These are phyloP conservation scores for Syngnathus floridae DNA, from an alignment of 2,113 vertebrate genomes.

Conservation along the genomic window DNA sequence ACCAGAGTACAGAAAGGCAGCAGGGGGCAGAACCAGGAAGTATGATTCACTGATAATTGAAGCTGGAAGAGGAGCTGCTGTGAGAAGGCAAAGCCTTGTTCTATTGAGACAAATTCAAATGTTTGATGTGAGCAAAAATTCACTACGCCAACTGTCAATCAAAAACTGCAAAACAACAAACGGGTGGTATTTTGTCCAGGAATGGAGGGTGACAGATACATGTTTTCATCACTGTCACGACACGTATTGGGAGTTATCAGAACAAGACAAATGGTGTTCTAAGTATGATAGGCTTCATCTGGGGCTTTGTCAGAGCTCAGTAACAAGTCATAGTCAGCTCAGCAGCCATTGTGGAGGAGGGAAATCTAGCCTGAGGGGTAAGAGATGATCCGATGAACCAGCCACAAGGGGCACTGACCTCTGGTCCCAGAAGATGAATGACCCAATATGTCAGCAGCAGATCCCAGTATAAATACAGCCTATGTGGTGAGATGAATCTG, in stretches of 20 bases:
- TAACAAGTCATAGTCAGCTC: slow-evolving; percentile 35
- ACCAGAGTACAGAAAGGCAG: slow-evolving; percentile 18
- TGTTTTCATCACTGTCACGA: slow-evolving; percentile 47
- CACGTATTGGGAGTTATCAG: slow-evolving; percentile 57
- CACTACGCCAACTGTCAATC: slow-evolving; percentile 35
- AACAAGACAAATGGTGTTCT: slow-evolving; percentile 65
- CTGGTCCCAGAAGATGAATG: slow-evolving; percentile 26
- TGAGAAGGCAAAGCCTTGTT: slow-evolving; percentile 16
- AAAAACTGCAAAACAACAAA: slow-evolving; percentile 19
- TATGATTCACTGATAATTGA: slow-evolving; percentile 36
- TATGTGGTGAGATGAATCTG: background rate
- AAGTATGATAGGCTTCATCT: slow-evolving; percentile 47
- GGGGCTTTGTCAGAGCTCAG: slow-evolving; percentile 34
- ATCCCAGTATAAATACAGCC: background rate
- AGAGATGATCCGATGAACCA: slow-evolving; percentile 29
- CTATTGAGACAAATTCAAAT: slow-evolving; percentile 10
- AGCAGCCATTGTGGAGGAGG: slow-evolving; percentile 26
- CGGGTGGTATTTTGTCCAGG: slow-evolving; percentile 32
- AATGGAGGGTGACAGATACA: slow-evolving; percentile 44
- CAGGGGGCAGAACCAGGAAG: slow-evolving; percentile 44
- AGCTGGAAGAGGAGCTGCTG: slow-evolving; percentile 33
- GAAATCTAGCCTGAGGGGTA: slow-evolving; percentile 18
- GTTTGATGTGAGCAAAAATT: slow-evolving; percentile 27
- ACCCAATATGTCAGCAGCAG: slow-evolving; percentile 13
- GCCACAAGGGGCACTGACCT: slow-evolving; percentile 21